phyloP scores from a whole-genome alignment of 2,888 invertebrate genomes.

The Tenthredo scrophulariae region DNA sequence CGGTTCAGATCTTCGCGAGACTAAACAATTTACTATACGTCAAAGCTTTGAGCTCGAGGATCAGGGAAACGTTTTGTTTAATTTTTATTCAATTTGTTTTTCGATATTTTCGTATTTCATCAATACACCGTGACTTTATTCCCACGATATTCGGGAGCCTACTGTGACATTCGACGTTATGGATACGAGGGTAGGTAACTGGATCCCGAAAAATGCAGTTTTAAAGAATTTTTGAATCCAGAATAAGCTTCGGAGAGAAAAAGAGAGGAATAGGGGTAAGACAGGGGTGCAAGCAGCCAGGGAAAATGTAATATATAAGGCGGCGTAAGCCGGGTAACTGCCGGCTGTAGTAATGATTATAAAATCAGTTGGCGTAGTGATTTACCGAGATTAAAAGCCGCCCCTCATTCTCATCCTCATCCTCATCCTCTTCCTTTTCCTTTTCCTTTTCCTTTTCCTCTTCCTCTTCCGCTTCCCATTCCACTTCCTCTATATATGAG shows the following conservation, averaged over 20 bases:
- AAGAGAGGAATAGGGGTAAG: neutral
- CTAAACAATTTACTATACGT: neutral
- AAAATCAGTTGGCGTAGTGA: conserved; percentile 64
- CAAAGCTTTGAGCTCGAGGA: neutral
- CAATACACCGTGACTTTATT: neutral
- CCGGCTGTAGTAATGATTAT: conserved; percentile 64
- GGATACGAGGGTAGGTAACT: neutral
- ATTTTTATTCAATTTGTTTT: neutral
- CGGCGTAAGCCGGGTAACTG: conserved; percentile 52
- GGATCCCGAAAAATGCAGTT: neutral
- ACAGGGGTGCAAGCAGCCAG: neutral
- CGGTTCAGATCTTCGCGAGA: neutral
- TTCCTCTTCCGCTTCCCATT: neutral
- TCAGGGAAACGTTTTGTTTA: neutral
- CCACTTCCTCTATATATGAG: neutral
- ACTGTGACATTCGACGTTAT: too few species aligned
- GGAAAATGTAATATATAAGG: conserved; percentile 17
- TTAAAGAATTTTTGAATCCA: neutral
- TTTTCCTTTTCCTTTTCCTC: conserved; percentile 7
- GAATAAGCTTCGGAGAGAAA: neutral
- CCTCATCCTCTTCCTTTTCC: conserved; percentile 37
- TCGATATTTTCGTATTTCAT: neutral
- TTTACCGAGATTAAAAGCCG: conserved; percentile 65
- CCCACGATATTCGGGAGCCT: too few species aligned
- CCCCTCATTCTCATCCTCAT: conserved; percentile 53